Evolutionary conservation across 2,797 vertebrate genomes (phyloP), one percentile per base, ranked within the genome.

Genomic region (Gephyroberyx darwinii): DNA sequence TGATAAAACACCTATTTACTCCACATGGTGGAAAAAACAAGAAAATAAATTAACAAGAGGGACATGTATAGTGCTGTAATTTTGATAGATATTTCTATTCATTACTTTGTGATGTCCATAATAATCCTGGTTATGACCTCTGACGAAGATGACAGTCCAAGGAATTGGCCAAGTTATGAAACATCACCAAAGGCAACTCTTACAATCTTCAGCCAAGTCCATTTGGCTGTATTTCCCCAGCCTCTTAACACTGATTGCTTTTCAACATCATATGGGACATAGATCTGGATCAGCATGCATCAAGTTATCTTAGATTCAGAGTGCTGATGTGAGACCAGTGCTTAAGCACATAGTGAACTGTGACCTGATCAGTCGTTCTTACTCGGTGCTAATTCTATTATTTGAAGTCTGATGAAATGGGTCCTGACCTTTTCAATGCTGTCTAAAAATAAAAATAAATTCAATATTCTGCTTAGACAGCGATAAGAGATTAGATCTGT

Each of bases 21-120:
- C 80, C 89, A 93, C 87, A 89, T 81, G 86, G 88, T 91, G 91
- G 88, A 92, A 96, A 91, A 68, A 95, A 92, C 93, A 91, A 63
- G 76, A 76, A 90, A 85, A 83, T 69, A 65, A 85, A 84, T 30
- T n/a, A 45, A 79, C 74, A 47, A 51, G 37, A 68, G 80, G 84
- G 80, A 82, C 74, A 64, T 70, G 56, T 80, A 81, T 71, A 88
- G 84, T 79, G 80, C 72, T 59, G 67, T 78, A 75, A 69, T 75
- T 47, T 63, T 60, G 9, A 86, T 74, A 81, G 73, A 85, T 61
- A 19, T 77, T 75, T 75, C n/a, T 71, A 69, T 84, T 78, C 39
- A 26, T 82, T 71, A 77, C 45, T 83, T 79, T 70, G 66, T 26
- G 30, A 77, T 64, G 58, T 73, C 68, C 69, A 16, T 64, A 56